Percentiles rank a stretch among this genome's conserved stretches.
Evolutionary conservation across 2,113 vertebrate species (phyloP).

Genomic region (Etheostoma spectabile): DNA sequence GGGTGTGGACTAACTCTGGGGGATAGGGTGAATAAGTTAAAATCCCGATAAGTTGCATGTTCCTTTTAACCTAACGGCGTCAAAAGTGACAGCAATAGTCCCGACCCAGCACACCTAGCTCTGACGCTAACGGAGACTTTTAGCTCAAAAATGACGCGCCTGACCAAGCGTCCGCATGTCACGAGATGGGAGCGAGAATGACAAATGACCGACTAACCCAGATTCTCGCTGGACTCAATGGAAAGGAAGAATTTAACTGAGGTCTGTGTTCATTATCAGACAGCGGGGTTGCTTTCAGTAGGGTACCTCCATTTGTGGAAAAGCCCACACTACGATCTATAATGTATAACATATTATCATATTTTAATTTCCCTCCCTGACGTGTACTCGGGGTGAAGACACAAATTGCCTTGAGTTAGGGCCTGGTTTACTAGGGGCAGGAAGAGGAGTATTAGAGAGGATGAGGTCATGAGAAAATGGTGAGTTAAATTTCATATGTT

Average conservation of each 20-base stretch:
- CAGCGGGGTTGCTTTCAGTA: conserved; percentile 1
- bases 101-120: too few species aligned
- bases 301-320: conserved; percentile 30
- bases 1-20: too few species aligned
- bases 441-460: conserved; percentile 47
- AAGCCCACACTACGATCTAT: neutral
- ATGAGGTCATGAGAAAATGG: conserved; percentile 62
- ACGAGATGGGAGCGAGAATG: neutral
- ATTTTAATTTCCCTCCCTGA: conserved; percentile 41
- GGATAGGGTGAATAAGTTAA: too few species aligned
- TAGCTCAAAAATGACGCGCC: too few species aligned
- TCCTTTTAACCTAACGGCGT: too few species aligned
- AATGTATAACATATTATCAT: too few species aligned
- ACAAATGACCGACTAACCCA: neutral
- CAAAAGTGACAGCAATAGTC: too few species aligned
- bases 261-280: conserved; percentile 6
- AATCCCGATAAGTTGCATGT: too few species aligned
- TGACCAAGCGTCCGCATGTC: too few species aligned
- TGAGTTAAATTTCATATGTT: conserved; percentile 62
- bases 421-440: conserved; percentile 57
- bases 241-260: conserved; percentile 11
- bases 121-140: too few species aligned
- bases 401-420: neutral
- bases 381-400: conserved; percentile 33
- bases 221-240: neutral